These are phyloP conservation scores for Zaprionus lachaisei DNA, from an alignment of 1,140 invertebrate species.

Conservation along the genomic window DNA sequence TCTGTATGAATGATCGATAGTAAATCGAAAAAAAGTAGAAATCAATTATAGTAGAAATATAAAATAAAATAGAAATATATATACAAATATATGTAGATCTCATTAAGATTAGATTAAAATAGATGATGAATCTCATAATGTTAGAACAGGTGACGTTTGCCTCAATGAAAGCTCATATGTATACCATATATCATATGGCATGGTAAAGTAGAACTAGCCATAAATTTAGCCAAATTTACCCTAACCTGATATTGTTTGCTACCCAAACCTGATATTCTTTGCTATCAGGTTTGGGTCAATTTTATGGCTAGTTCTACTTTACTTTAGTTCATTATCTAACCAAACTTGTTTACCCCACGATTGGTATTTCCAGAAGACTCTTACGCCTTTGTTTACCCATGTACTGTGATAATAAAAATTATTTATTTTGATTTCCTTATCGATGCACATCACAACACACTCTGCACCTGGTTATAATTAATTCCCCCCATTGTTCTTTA, in stretches of 20 bases:
- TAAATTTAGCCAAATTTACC: not conserved
- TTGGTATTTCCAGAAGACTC: not conserved
- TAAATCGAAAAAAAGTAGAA: not conserved
- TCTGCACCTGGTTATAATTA: not conserved
- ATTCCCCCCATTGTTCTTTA: not conserved
- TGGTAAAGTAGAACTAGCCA: not conserved
- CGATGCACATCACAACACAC: not conserved
- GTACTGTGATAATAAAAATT: constrained; percentile 11
- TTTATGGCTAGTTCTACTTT: too few species aligned
- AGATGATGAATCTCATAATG: not conserved
- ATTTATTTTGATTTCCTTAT: constrained; percentile 22
- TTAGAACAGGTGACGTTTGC: not conserved
- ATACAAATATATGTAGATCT: not conserved
- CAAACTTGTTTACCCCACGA: constrained; percentile 14
- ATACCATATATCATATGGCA: not conserved
- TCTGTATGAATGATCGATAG: not conserved
- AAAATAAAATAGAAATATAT: not conserved
- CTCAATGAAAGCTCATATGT: not conserved
- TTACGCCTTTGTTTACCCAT: constrained; percentile 3
- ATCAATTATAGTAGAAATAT: not conserved
- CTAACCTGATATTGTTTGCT: too few species aligned
- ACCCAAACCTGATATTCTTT: too few species aligned
- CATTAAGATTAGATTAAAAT: not conserved
- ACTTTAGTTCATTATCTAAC: not conserved
- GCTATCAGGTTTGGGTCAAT: too few species aligned